A percentile compares a stretch with the other conserved stretches of the same genome.
Evolutionary conservation across 2,113 vertebrate genomes (phyloP).

Genomic region (Puma concolor): DNA sequence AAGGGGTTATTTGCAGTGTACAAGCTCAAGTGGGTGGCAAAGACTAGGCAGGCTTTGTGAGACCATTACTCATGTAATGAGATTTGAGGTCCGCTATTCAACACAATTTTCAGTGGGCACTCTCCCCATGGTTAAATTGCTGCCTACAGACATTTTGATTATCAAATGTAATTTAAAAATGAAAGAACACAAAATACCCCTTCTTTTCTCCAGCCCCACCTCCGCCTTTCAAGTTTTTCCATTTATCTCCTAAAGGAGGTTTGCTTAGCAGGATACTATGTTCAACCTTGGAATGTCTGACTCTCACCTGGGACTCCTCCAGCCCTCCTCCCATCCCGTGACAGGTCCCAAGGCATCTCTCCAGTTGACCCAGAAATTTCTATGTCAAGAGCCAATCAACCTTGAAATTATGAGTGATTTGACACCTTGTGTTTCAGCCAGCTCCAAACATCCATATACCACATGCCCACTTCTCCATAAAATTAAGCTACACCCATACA

Average conservation of each 20-base stretch:
- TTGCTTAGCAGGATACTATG: neutral
- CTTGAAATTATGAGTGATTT: neutral
- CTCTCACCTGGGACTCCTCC: neutral
- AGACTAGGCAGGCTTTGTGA: constrained; percentile 49
- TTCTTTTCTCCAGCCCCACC: neutral
- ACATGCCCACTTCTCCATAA: neutral
- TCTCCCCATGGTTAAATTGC: constrained; percentile 44
- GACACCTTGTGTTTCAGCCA: neutral
- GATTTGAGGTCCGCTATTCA: constrained; percentile 59
- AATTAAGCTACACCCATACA: rapidly evolving
- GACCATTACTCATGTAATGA: constrained; percentile 3
- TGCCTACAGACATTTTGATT: constrained; percentile 49
- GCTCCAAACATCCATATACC: neutral
- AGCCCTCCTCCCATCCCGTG: neutral
- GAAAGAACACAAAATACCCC: neutral
- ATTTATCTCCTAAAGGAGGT: neutral
- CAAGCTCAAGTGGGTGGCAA: constrained; percentile 40
- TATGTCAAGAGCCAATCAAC: constrained; percentile 24
- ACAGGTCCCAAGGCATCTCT: neutral
- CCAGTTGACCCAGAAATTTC: constrained; percentile 55
- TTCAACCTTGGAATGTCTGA: neutral
- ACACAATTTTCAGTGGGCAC: constrained; percentile 58
- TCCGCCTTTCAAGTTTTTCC: neutral
- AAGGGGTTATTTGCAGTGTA: constrained; percentile 32
- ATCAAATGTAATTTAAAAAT: constrained; percentile 59